A percentile compares a stretch with the other conserved stretches of the same genome.
Conservation (phyloP, 2,888 invertebrate species). For the Cheilosia vulpina region DNA sequence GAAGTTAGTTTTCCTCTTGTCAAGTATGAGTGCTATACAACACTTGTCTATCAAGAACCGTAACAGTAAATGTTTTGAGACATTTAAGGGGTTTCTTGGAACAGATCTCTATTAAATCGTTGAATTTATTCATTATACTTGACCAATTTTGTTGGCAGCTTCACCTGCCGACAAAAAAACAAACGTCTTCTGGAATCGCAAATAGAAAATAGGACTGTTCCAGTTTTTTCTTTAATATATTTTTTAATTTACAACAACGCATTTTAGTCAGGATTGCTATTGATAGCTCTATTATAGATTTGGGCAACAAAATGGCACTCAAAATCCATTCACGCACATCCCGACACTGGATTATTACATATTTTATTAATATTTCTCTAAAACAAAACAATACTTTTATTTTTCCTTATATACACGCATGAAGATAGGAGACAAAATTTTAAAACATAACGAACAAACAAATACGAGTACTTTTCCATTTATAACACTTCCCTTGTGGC, state of each 20-base stretch:
- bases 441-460: constrained; percentile 47
- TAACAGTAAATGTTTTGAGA: too few relatives aligned
- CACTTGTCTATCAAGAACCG: too few relatives aligned
- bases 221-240: neutral
- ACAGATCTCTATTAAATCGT: too few relatives aligned
- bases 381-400: constrained; percentile 60
- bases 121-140: too few relatives aligned
- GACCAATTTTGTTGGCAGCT: too few relatives aligned
- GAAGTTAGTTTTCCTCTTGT: too few relatives aligned
- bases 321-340: constrained; percentile 18
- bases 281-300: constrained; percentile 15
- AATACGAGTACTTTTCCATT: constrained; percentile 46
- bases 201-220: neutral
- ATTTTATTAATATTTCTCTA: constrained; percentile 51
- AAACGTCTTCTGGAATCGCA: too few relatives aligned
- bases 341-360: constrained; percentile 31
- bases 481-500: constrained; percentile 16
- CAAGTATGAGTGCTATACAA: too few relatives aligned
- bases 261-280: constrained; percentile 26
- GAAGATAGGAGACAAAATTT: constrained; percentile 15
- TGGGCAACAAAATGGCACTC: constrained; percentile 24
- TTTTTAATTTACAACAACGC: constrained; percentile 59
- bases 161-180: too few relatives aligned
- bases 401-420: constrained; percentile 67
- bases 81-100: too few relatives aligned